A percentile compares a stretch with the other conserved stretches of the same genome.
Evolutionary conservation across 1,140 invertebrate genomes (phyloP).

Genomic region (Steinernema feltiae): DNA sequence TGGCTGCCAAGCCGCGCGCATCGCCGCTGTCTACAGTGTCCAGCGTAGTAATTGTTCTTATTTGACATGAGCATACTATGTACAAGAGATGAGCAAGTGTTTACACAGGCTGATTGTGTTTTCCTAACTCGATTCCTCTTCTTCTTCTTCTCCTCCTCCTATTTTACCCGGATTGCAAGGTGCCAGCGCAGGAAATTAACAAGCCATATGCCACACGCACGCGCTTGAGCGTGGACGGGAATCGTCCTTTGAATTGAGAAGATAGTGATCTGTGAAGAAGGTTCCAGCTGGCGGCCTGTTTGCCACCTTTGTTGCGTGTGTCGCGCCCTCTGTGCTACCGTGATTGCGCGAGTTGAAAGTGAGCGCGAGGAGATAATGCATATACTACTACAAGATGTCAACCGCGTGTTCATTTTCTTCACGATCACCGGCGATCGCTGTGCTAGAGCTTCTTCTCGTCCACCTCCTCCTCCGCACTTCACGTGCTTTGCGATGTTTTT

Average conservation of each 20-base stretch:
- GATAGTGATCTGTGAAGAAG: neutral
- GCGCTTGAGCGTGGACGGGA: neutral
- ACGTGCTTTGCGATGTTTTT: neutral
- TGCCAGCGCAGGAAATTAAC: neutral
- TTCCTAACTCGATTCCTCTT: neutral
- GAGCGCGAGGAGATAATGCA: neutral
- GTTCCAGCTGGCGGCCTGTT: neutral
- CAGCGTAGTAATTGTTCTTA: slow-evolving; percentile 1
- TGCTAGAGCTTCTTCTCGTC: too few relatives aligned
- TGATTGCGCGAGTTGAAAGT: neutral
- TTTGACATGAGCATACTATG: slow-evolving; percentile 13
- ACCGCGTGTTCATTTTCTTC: too few relatives aligned
- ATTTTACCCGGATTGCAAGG: too few relatives aligned
- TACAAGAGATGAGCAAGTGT: slow-evolving; percentile 5
- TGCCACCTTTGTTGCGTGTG: neutral
- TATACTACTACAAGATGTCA: too few relatives aligned
- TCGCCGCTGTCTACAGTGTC: neutral
- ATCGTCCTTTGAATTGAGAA: slow-evolving; percentile 1
- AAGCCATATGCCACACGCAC: neutral
- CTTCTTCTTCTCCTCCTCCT: neutral
- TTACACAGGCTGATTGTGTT: slow-evolving; percentile 5
- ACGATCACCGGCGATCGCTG: too few relatives aligned
- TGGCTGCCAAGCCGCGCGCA: too few relatives aligned
- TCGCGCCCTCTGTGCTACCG: too few relatives aligned
- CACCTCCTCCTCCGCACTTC: too few relatives aligned